Base-by-base conservation (phyloP, 2,113 vertebrate genomes). In the Oreamnos americanus region DNA sequence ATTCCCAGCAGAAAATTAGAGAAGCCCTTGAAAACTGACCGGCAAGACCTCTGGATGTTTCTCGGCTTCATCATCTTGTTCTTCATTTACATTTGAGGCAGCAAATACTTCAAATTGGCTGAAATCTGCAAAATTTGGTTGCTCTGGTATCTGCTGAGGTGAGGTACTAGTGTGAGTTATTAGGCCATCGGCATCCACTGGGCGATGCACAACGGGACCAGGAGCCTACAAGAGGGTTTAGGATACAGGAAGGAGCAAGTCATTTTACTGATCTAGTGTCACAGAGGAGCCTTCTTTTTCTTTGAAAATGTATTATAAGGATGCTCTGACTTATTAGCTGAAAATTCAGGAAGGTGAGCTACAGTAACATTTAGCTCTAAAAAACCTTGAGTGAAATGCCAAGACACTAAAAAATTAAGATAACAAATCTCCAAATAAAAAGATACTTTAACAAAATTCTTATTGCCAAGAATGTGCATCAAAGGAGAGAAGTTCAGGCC, bases 61-160 rank as follows among this genome's bases (percentile, higher is more conserved):
- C 94, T 99, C 99, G 1, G 98, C 98, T 97, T 99, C 99, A 39
- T 99, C 99, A 33, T 99, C 98, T 11, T 99, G 99, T 96, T 99
- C 99, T 82, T 99, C 99, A 60, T 99, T 99, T 89, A 98, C 99
- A 97, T 98, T 98, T 94, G 98, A 99, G 97, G 99, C 99, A 97
- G 99, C 99, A 98, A 99, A 99, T 64, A 99, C 99, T 98, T 99
- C 99, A 98, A 99, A 99, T 84, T 99, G 99, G 98, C 99, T 99
- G 98, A 99, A 99, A 98, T 99, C 99, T 30, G 99, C 99, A 97
- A 99, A 99, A 98, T 99, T 99, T 98, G 99, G 99, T 99, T 99
- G 99, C 90, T 99, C 99, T 94, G 99, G 99, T 95, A 99, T 99
- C 99, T 99, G 99, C 74, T 99, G 99, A 71, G 99, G 99, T 95